Percentiles rank a stretch among this genome's conserved stretches.
Conservation (phyloP, 2,888 invertebrate species). For the Actias luna region DNA sequence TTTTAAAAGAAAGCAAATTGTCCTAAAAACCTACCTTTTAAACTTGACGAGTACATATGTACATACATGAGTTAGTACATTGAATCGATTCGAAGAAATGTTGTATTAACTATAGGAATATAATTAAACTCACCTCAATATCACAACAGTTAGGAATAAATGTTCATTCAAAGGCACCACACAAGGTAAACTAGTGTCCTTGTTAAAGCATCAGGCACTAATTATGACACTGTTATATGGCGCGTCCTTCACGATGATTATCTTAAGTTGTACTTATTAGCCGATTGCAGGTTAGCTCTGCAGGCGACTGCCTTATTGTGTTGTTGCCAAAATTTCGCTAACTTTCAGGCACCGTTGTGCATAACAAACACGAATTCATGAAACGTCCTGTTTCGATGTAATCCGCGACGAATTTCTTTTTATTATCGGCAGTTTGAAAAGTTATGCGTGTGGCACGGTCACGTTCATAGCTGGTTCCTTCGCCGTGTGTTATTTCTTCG, state of each 20-base stretch:
- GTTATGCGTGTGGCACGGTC: slow-evolving; percentile 43
- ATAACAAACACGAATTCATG: slow-evolving; percentile 58
- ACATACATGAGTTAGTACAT: not conserved
- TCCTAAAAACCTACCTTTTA: not conserved
- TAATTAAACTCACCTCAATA: slow-evolving; percentile 50
- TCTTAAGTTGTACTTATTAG: slow-evolving; percentile 49
- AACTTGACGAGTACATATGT: not conserved
- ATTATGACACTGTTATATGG: slow-evolving; percentile 51
- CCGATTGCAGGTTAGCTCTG: slow-evolving; percentile 46
- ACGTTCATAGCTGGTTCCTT: slow-evolving; percentile 63
- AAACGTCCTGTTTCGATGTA: slow-evolving; percentile 44
- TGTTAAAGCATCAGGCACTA: slow-evolving; percentile 41
- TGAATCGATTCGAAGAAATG: slow-evolving; percentile 11
- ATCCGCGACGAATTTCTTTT: slow-evolving; percentile 48
- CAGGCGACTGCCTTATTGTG: slow-evolving; percentile 37
- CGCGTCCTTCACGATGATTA: slow-evolving; percentile 55
- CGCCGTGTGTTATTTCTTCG: slow-evolving; percentile 53
- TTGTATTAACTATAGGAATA: not conserved
- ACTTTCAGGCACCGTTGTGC: slow-evolving; percentile 53
- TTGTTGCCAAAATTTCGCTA: slow-evolving; percentile 72
- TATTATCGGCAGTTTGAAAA: slow-evolving; percentile 41
- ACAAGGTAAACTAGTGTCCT: slow-evolving; percentile 42
- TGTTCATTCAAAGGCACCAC: slow-evolving; percentile 38
- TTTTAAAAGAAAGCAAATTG: too few relatives aligned
- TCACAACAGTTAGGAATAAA: slow-evolving; percentile 43